phyloP scores from a whole-genome alignment of 1,140 invertebrate species.

The Drosophila trapezifrons region DNA sequence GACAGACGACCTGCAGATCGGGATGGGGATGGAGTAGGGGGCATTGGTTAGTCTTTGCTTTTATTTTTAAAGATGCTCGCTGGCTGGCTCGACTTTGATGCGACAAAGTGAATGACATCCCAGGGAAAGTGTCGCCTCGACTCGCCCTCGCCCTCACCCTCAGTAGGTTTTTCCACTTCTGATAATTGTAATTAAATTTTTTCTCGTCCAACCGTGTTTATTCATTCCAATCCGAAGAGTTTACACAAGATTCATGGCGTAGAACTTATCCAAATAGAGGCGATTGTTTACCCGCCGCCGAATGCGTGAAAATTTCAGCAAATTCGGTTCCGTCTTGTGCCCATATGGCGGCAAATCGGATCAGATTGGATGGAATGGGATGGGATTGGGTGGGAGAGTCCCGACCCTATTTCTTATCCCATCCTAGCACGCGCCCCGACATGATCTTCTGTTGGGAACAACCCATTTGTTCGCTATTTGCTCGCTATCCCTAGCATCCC shows the following conservation, averaged over 20 bases:
- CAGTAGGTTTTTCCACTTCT: slow-evolving; percentile 30
- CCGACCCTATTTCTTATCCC: slow-evolving; percentile 22
- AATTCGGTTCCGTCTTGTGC: slow-evolving; percentile 70
- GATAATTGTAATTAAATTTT: slow-evolving; percentile 64
- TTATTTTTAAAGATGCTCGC: slow-evolving; percentile 74
- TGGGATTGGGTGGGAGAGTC: slow-evolving; percentile 46
- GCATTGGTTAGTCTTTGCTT: slow-evolving; percentile 71
- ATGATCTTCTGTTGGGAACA: slow-evolving; percentile 52
- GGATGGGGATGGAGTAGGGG: slow-evolving; percentile 12
- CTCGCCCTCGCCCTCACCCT: not conserved
- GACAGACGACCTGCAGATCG: slow-evolving; percentile 24
- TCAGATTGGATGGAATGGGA: slow-evolving; percentile 26
- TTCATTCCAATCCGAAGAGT: slow-evolving; percentile 23
- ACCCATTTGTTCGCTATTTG: slow-evolving; percentile 52
- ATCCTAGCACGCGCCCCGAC: slow-evolving; percentile 55
- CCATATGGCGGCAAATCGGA: slow-evolving; percentile 64
- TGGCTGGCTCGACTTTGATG: slow-evolving; percentile 62
- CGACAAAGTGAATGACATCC: slow-evolving; percentile 76
- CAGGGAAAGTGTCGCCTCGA: slow-evolving; percentile 65
- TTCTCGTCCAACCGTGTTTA: slow-evolving; percentile 30
- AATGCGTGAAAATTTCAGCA: slow-evolving; percentile 75
- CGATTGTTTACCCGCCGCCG: slow-evolving; percentile 63
- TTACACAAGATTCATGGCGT: slow-evolving; percentile 36
- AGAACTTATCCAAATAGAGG: slow-evolving; percentile 48
- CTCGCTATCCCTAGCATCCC: slow-evolving; percentile 29